These are phyloP conservation scores for Synanthedon formicaeformis DNA, from an alignment of 2,888 invertebrate genomes.

Conservation along the genomic window DNA sequence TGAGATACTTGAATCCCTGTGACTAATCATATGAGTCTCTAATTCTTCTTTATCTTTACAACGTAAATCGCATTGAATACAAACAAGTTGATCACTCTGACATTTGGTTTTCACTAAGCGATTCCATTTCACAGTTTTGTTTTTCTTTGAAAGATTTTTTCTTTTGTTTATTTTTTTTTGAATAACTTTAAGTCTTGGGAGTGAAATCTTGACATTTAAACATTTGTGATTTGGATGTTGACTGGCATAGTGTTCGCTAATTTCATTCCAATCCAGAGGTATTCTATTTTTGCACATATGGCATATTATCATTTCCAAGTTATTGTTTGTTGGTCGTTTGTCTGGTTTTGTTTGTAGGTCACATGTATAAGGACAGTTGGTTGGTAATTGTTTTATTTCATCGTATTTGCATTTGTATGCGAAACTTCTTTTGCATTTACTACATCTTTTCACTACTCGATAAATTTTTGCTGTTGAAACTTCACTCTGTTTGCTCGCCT, in stretches of 20 bases:
- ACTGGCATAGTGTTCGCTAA: slow-evolving; percentile 43
- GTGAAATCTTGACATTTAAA: slow-evolving; percentile 33
- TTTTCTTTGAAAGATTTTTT: slow-evolving; percentile 8
- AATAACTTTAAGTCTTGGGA: slow-evolving; percentile 26
- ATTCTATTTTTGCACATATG: slow-evolving; percentile 37
- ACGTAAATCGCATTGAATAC: slow-evolving; percentile 48
- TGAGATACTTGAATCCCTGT: slow-evolving; percentile 66
- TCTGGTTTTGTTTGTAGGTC: slow-evolving; percentile 6
- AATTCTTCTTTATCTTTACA: slow-evolving; percentile 39
- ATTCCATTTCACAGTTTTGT: slow-evolving; percentile 2
- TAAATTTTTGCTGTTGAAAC: slow-evolving; percentile 10
- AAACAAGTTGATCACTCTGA: slow-evolving; percentile 24
- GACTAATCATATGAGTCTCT: slow-evolving; percentile 55
- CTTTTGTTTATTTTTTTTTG: slow-evolving; percentile 13
- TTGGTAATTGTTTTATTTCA: slow-evolving; percentile 37
- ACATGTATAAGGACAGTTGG: slow-evolving; percentile 48
- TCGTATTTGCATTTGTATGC: slow-evolving; percentile 41
- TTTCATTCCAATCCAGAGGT: slow-evolving; percentile 34
- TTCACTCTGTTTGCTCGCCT: too few relatives aligned
- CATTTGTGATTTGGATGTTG: slow-evolving; percentile 41
- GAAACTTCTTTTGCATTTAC: slow-evolving; percentile 40
- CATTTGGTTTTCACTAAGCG: slow-evolving; percentile 3
- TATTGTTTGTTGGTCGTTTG: slow-evolving; percentile 5
- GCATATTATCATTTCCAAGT: slow-evolving; percentile 24
- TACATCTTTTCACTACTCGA: slow-evolving; percentile 43